Evolutionary conservation across 2,113 vertebrate species (phyloP).

Genomic region (Sinocyclocheilus anophthalmus): DNA sequence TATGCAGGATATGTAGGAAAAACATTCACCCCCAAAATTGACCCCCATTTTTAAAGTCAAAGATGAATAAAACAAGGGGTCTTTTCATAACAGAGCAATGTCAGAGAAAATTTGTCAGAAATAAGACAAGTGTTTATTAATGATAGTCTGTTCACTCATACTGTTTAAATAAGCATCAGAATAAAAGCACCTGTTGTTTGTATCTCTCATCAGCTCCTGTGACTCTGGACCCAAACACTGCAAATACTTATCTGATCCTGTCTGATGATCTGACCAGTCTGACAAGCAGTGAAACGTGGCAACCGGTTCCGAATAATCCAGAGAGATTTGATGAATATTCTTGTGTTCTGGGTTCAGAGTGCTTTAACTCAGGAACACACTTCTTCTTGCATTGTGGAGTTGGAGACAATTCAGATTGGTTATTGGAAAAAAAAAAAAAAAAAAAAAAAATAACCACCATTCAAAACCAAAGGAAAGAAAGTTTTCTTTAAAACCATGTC

Average conservation of each 20-base stretch:
- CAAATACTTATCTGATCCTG: not conserved
- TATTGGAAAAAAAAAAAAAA: too few relatives aligned
- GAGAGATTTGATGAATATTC: not conserved
- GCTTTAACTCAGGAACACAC: not conserved
- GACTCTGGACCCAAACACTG: not conserved
- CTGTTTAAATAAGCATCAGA: too few relatives aligned
- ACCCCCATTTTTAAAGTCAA: too few relatives aligned
- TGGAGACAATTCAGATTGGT: not conserved
- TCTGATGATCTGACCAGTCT: not conserved
- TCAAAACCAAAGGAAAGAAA: not conserved
- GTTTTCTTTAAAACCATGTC: not conserved
- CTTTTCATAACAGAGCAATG: too few relatives aligned
- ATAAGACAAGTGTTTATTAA: too few relatives aligned
- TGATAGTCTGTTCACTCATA: too few relatives aligned
- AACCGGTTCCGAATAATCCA: not conserved
- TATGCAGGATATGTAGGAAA: too few relatives aligned
- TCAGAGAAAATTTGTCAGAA: too few relatives aligned
- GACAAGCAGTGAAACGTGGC: not conserved
- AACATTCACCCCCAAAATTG: too few relatives aligned
- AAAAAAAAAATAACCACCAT: too few relatives aligned
- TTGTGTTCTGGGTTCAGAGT: not conserved
- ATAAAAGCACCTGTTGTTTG: not conserved
- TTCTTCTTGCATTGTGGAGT: too few relatives aligned
- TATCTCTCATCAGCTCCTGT: not conserved
- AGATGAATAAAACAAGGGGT: too few relatives aligned